phyloP scores from a whole-genome alignment of 1,140 invertebrate genomes.

The Drosophila asahinai region DNA sequence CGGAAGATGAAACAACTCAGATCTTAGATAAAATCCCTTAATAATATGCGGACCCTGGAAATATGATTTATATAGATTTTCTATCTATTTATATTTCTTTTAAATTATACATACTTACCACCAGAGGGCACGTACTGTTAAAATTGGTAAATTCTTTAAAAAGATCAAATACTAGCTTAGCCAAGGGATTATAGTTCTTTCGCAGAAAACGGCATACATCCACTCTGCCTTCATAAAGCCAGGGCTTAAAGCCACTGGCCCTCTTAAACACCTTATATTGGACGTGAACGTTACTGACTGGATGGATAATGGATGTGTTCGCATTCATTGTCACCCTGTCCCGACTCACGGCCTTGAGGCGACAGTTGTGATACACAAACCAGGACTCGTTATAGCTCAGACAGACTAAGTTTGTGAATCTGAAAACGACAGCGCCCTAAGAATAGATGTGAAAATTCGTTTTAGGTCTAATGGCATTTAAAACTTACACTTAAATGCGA shows the following conservation, averaged over 20 bases:
- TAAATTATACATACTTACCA: background rate
- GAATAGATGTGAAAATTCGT: background rate
- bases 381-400: conserved; percentile 7
- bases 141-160: conserved; percentile 7
- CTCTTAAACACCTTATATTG: background rate
- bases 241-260: conserved; percentile 1
- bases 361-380: background rate
- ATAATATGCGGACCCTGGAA: background rate
- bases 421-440: background rate
- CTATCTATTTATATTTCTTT: background rate
- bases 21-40: conserved; percentile 1
- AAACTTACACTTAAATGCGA: background rate
- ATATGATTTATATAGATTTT: background rate
- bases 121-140: background rate
- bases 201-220: background rate
- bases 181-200: background rate
- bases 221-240: background rate
- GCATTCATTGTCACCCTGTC: background rate
- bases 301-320: background rate
- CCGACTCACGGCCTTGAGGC: conserved; percentile 1
- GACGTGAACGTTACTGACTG: background rate
- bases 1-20: background rate
- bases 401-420: conserved; percentile 1
- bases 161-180: background rate
- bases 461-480: no score